Evolutionary conservation across 2,888 invertebrate genomes (phyloP), one percentile per base, ranked within the genome.

Genomic region (Hyppa rectilinea): DNA sequence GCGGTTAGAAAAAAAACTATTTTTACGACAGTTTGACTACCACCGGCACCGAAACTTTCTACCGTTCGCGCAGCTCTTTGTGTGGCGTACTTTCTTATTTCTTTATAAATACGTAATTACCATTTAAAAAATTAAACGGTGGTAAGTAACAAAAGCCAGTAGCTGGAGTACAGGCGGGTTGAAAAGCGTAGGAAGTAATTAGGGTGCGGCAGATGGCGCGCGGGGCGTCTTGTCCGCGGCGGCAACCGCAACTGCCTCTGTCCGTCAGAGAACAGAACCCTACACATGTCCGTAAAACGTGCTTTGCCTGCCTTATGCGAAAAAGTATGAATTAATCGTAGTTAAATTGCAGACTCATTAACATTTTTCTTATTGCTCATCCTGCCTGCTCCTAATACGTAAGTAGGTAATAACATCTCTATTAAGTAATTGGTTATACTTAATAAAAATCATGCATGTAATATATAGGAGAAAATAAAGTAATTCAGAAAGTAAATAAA

Each of bases 131-230:
- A 88, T 89, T 90, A 91, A 92, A 92, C 85, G 88, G 87, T 85
- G 85, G 85, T 85, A 82, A 81, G 83, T 82, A 89, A 94, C 93
- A 93, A 93, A 92, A 86, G 92, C 84, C 85, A 72, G 86, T 88
- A 85, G 88, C 82, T 29, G 61, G 82, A 23, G 85, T 87, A 85
- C 78, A 82, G 86, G 85, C 83, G 87, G 87, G 88, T 89, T 94
- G 90, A 89, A 93, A 92, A 91, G 92, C 91, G 89, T 90, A 92
- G 93, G 95, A 93, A 92, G 94, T 92, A 94, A 95, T 95, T 94
- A 94, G 88, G 86, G 80, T 64, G 63, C 85, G 88, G 85, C 95
- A 96, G 94, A 95, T 95, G 96, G 94, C 90, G 92, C 82, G 76
- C 87, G 88, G 79, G 81, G 82, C 83, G 83, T 83, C 79, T 82